phyloP scores from a whole-genome alignment of 2,888 invertebrate species.

The Neria commutata region DNA sequence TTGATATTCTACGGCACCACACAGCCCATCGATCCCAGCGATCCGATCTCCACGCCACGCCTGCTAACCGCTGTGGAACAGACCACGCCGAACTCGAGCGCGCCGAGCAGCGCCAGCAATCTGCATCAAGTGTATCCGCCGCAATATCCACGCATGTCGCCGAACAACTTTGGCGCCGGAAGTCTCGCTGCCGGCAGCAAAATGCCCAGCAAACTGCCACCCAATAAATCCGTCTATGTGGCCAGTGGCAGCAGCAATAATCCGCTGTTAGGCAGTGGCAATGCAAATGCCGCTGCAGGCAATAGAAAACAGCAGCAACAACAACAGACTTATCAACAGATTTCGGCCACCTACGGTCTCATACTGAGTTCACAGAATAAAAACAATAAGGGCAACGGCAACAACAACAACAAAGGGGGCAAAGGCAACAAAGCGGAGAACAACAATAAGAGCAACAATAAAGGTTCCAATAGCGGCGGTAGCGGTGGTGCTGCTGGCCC shows the following conservation, averaged over 20 bases:
- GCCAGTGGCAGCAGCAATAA: conserved; percentile 37
- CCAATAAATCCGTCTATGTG: conserved; percentile 48
- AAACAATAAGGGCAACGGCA: conserved; percentile 32
- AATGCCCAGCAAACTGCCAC: conserved; percentile 41
- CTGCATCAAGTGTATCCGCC: conserved; percentile 59
- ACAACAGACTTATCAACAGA: conserved; percentile 54
- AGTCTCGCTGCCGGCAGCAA: conserved; percentile 35
- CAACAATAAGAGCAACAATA: conserved; percentile 33
- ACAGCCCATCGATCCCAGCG: conserved; percentile 68
- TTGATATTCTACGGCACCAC: conserved; percentile 90
- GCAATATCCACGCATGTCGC: conserved; percentile 57
- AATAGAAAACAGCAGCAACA: conserved; percentile 36
- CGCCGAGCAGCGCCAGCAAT: conserved; percentile 45
- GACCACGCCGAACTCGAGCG: conserved; percentile 53
- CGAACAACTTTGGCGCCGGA: conserved; percentile 48
- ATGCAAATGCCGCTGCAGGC: conserved; percentile 22
- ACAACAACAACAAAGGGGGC: conserved; percentile 32
- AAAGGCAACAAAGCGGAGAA: conserved; percentile 38
- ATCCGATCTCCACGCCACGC: conserved; percentile 64
- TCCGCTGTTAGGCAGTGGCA: conserved; percentile 34
- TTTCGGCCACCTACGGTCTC: conserved; percentile 54
- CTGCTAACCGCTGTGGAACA: conserved; percentile 48
- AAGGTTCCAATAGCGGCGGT: conserved; percentile 29
- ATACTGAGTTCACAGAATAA: conserved; percentile 44
- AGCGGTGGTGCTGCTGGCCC: conserved; percentile 29